Percentiles rank a stretch among this genome's conserved stretches.
Evolutionary conservation across 2,888 invertebrate species (phyloP).

Genomic region (Clanis bilineata): DNA sequence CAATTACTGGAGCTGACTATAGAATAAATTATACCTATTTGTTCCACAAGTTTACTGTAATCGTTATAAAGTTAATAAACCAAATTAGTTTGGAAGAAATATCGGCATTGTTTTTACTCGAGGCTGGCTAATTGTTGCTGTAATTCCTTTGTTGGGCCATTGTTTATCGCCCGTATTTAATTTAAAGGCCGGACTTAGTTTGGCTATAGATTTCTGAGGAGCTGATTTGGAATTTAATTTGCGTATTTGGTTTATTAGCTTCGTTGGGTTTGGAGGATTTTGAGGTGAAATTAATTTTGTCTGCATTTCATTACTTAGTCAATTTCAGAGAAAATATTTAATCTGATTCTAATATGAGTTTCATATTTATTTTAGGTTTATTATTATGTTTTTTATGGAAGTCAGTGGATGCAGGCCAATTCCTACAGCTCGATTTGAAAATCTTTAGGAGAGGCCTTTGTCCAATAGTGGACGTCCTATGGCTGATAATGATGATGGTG

Average conservation of each 20-base stretch:
- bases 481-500: too few species aligned
- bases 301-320: background rate
- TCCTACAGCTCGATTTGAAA: too few species aligned
- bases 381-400: too few species aligned
- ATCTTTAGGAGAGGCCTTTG: too few species aligned
- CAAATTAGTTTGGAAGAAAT: conserved; percentile 9
- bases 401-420: too few species aligned
- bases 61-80: conserved; percentile 32
- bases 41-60: conserved; percentile 23
- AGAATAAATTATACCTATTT: conserved; percentile 32
- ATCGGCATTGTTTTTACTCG: conserved; percentile 10
- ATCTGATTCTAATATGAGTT: too few species aligned
- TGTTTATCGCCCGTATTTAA: conserved; percentile 4
- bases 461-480: too few species aligned
- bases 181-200: conserved; percentile 1
- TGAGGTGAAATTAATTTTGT: background rate
- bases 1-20: conserved; percentile 33
- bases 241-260: background rate
- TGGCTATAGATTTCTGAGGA: conserved; percentile 2
- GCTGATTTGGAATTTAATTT: conserved; percentile 4
- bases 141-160: conserved; percentile 5
- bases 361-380: too few species aligned
- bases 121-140: background rate
- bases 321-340: too few species aligned
- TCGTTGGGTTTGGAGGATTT: background rate